A percentile compares a stretch with the other conserved stretches of the same genome.
Evolutionary conservation across 2,888 invertebrate species (phyloP).

Genomic region (Cremastinae sp.): DNA sequence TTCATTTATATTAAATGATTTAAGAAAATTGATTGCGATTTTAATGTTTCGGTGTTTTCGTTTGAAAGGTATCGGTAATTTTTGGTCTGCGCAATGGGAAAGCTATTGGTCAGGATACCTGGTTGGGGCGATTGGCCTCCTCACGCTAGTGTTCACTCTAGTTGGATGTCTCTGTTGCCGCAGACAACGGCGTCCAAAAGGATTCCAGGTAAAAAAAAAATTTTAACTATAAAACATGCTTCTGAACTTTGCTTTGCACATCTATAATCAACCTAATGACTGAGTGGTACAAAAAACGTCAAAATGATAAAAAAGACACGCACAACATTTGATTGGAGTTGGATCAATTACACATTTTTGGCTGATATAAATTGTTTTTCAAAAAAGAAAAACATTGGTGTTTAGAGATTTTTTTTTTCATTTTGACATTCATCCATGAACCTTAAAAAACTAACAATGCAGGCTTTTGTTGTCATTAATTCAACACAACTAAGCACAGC

Average conservation of each 20-base stretch:
- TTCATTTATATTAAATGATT: neutral
- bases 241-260: slow-evolving; percentile 10
- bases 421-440: neutral
- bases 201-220: slow-evolving; percentile 74
- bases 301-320: neutral
- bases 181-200: slow-evolving; percentile 75
- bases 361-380: too few species aligned
- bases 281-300: neutral
- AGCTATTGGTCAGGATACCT: slow-evolving; percentile 72
- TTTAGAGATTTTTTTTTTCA: too few species aligned
- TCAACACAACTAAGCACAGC: slow-evolving; percentile 17
- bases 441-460: neutral
- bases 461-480: neutral
- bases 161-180: slow-evolving; percentile 77
- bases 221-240: neutral
- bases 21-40: neutral
- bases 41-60: neutral
- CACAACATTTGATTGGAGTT: neutral
- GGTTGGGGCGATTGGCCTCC: slow-evolving; percentile 71
- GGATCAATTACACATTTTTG: too few species aligned
- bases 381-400: too few species aligned
- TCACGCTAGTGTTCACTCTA: slow-evolving; percentile 73
- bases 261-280: neutral
- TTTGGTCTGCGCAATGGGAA: slow-evolving; percentile 69
- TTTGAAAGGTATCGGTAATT: slow-evolving; percentile 54